Conservation (phyloP, 2,888 invertebrate species). For the Melinaea menophilus region DNA sequence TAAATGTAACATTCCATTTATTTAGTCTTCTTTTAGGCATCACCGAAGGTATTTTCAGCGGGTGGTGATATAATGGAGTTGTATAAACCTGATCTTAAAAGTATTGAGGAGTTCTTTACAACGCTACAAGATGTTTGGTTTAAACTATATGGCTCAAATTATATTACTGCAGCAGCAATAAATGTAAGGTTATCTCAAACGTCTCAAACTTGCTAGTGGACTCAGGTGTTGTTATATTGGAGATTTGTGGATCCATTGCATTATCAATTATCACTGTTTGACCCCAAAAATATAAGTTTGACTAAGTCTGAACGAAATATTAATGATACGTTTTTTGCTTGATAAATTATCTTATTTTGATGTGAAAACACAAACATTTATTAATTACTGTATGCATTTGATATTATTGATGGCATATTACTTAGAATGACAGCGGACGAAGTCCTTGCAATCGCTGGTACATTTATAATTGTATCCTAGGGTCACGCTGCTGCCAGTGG, state of each 20-base stretch:
- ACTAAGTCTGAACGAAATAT: too few species aligned
- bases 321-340: too few species aligned
- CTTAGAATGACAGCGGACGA: too few species aligned
- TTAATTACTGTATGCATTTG: too few species aligned
- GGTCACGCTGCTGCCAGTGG: conserved; percentile 92
- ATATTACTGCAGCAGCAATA: conserved; percentile 88
- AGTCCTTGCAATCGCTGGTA: too few species aligned
- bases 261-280: not conserved
- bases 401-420: too few species aligned
- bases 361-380: too few species aligned
- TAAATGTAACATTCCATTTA: not conserved
- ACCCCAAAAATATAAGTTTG: too few species aligned
- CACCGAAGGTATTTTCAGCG: conserved; percentile 86
- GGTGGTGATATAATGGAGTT: conserved; percentile 93
- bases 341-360: too few species aligned
- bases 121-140: conserved; percentile 89
- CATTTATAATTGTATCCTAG: conserved; percentile 55
- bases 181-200: conserved; percentile 79
- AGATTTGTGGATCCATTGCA: not conserved
- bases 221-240: not conserved
- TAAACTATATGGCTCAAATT: conserved; percentile 83
- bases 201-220: not conserved
- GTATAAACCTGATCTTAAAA: conserved; percentile 86
- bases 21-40: conserved; percentile 65
- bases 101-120: conserved; percentile 85